Conservation (phyloP, 2,797 vertebrate genomes). For the Argya squamiceps region DNA sequence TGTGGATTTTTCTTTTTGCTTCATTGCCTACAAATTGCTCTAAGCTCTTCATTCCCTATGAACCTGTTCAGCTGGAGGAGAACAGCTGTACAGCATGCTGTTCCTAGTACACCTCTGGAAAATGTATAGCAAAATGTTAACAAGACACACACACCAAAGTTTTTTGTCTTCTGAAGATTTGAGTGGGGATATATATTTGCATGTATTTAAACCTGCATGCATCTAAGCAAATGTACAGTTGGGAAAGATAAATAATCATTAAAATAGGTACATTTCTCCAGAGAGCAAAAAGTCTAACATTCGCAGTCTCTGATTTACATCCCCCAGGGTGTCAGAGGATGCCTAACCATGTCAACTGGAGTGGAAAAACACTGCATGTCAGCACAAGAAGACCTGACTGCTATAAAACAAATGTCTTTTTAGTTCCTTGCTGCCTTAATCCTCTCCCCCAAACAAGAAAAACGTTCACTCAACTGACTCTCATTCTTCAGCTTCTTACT, state of each 20-base stretch:
- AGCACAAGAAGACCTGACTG: slow-evolving; percentile 22
- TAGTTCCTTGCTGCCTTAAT: neutral
- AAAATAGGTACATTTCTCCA: slow-evolving; percentile 35
- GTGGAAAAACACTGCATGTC: slow-evolving; percentile 58
- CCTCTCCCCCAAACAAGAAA: neutral
- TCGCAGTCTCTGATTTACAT: slow-evolving; percentile 39
- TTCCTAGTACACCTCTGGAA: slow-evolving; percentile 51
- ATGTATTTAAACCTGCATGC: neutral
- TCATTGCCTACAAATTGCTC: slow-evolving; percentile 76
- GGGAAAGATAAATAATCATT: slow-evolving; percentile 41
- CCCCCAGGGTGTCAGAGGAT: neutral
- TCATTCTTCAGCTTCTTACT: neutral
- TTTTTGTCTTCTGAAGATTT: neutral
- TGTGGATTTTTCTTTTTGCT: slow-evolving; percentile 73
- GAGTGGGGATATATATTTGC: neutral
- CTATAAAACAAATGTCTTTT: slow-evolving; percentile 9
- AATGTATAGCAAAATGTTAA: slow-evolving; percentile 58
- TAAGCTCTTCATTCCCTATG: slow-evolving; percentile 70
- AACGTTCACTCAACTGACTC: neutral
- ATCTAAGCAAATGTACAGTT: neutral
- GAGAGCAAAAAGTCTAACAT: slow-evolving; percentile 18
- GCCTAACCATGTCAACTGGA: slow-evolving; percentile 20
- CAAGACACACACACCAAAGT: slow-evolving; percentile 24
- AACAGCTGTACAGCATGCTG: slow-evolving; percentile 67
- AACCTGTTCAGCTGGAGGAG: slow-evolving; percentile 70